phyloP scores from a whole-genome alignment of 1,140 invertebrate genomes.

The Heliconius congener region DNA sequence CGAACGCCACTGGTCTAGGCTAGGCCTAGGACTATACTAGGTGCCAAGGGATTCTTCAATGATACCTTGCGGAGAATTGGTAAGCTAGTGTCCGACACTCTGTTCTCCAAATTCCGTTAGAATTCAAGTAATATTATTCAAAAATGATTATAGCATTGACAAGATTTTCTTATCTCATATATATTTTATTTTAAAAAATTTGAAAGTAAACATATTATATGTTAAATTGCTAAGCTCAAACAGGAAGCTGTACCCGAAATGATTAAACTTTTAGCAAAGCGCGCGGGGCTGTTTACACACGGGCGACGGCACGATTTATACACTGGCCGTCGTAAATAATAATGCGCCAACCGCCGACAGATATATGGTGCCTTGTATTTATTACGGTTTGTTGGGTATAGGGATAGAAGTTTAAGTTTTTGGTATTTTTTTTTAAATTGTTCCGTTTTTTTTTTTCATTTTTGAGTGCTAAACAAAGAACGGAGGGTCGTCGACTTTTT shows the following conservation, averaged over 20 bases:
- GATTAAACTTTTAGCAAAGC: conserved; percentile 12
- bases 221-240: neutral
- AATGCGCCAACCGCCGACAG: conserved; percentile 63
- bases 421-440: neutral
- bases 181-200: neutral
- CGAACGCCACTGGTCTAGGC: too few relatives aligned
- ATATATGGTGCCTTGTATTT: conserved; percentile 72
- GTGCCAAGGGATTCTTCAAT: too few relatives aligned
- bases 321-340: conserved; percentile 61
- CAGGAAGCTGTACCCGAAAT: conserved; percentile 18
- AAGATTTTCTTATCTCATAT: neutral
- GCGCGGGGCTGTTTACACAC: conserved; percentile 61
- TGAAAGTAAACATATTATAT: neutral
- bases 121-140: too few relatives aligned
- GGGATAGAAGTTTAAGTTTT: conserved; percentile 42
- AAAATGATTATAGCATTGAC: neutral
- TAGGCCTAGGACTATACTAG: too few relatives aligned
- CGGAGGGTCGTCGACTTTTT: too few relatives aligned
- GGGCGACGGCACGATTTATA: conserved; percentile 60
- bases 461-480: neutral
- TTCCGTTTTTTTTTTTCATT: neutral
- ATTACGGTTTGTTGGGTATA: conserved; percentile 60
- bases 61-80: too few relatives aligned
- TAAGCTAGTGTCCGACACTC: too few relatives aligned
- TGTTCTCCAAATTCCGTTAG: too few relatives aligned